These are phyloP conservation scores for Enteromius viviparus DNA, from an alignment of 2,797 vertebrate genomes.

Conservation along the genomic window DNA sequence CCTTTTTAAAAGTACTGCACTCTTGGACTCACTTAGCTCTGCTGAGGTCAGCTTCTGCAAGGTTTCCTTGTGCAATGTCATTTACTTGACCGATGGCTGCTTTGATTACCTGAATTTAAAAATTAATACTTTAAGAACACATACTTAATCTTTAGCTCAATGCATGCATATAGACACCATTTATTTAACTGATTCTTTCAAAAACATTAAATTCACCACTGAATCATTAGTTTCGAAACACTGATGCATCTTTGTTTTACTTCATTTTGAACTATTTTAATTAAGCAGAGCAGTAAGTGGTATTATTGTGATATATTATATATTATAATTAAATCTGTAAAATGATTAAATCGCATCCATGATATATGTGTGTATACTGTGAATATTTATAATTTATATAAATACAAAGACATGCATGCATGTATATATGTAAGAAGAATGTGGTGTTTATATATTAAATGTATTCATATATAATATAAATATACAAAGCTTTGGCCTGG, in stretches of 20 bases:
- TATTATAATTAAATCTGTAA: too few relatives aligned
- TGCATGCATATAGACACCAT: background rate
- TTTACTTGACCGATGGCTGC: slow-evolving; percentile 87
- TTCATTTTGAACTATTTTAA: background rate
- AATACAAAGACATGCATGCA: too few relatives aligned
- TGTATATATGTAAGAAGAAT: too few relatives aligned
- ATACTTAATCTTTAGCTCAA: background rate
- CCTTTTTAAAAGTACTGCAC: background rate
- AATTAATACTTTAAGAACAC: background rate
- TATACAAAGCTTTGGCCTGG: too few relatives aligned
- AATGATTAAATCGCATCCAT: too few relatives aligned
- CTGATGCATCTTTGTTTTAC: background rate
- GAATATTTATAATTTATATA: too few relatives aligned
- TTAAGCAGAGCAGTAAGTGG: background rate
- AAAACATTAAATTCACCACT: background rate
- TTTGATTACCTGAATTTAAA: slow-evolving; percentile 84
- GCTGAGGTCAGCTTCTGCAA: slow-evolving; percentile 83
- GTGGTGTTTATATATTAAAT: too few relatives aligned
- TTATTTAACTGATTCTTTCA: background rate
- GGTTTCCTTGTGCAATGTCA: slow-evolving; percentile 82
- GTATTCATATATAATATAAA: too few relatives aligned
- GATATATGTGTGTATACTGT: too few relatives aligned
- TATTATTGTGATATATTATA: background rate
- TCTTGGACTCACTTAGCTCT: slow-evolving; percentile 83
- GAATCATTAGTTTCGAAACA: background rate